A percentile compares a stretch with the other conserved stretches of the same genome.
Conservation (phyloP, 2,113 vertebrate genomes). For the Alosa alosa region DNA sequence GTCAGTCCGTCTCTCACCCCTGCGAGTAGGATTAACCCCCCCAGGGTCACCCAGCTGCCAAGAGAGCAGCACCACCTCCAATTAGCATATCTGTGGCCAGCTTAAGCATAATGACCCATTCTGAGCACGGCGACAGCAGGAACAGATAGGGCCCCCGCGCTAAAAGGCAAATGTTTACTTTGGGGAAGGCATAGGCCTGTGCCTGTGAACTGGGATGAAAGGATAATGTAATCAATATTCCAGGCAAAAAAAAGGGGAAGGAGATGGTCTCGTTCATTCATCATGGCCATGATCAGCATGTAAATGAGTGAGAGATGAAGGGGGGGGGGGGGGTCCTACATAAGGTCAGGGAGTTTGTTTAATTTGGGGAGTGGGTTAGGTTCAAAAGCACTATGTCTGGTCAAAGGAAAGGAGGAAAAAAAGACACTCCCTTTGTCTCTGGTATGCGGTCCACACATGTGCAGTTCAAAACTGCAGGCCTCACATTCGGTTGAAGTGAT, state of each 20-base stretch:
- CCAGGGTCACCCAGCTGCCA: neutral
- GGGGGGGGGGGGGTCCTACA: neutral
- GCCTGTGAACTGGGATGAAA: neutral
- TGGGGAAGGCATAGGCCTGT: neutral
- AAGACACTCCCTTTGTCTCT: neutral
- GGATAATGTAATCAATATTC: neutral
- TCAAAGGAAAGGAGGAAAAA: neutral
- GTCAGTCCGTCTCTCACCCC: neutral
- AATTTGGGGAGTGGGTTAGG: neutral
- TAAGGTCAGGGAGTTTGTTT: neutral
- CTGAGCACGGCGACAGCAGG: neutral
- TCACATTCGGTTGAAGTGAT: neutral
- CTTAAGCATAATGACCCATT: neutral
- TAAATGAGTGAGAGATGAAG: neutral
- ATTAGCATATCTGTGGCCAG: slow-evolving; percentile 16
- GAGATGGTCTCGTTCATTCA: neutral
- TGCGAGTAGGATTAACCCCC: slow-evolving; percentile 19
- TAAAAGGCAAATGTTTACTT: slow-evolving; percentile 18
- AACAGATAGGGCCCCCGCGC: neutral
- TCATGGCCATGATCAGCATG: neutral
- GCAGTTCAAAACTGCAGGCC: neutral
- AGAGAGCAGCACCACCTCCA: neutral
- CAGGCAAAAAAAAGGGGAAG: neutral
- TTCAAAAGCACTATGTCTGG: neutral
- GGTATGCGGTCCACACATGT: neutral